phyloP scores from a whole-genome alignment of 1,140 invertebrate species.

The Diabrotica virgifera region DNA sequence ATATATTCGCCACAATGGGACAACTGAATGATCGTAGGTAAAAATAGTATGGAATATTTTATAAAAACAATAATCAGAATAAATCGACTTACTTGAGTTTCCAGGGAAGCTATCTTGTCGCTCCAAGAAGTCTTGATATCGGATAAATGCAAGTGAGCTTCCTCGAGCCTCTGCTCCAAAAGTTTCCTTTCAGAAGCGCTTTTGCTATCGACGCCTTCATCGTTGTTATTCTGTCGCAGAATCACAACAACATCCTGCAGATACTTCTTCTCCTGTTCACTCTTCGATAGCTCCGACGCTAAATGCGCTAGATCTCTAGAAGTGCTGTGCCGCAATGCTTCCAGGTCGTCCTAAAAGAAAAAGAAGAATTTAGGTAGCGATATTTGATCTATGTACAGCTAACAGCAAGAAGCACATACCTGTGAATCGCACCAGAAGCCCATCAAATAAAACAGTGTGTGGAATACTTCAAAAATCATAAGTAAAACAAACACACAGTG shows the following conservation, averaged over 20 bases:
- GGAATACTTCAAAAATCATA: not conserved
- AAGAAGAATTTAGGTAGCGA: not conserved
- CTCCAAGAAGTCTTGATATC: slow-evolving; percentile 90
- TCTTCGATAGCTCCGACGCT: slow-evolving; percentile 57
- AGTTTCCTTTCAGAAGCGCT: slow-evolving; percentile 60
- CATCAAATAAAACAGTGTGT: slow-evolving; percentile 18
- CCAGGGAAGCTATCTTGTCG: slow-evolving; percentile 78
- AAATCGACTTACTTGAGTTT: slow-evolving; percentile 67
- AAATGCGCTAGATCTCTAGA: slow-evolving; percentile 59
- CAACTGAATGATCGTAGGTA: too few species aligned
- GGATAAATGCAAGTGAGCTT: slow-evolving; percentile 77
- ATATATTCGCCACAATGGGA: too few species aligned
- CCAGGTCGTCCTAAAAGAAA: slow-evolving; percentile 63
- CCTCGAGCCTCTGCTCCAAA: slow-evolving; percentile 73
- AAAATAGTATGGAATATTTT: too few species aligned
- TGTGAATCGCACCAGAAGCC: slow-evolving; percentile 32
- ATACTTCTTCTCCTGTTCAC: slow-evolving; percentile 62
- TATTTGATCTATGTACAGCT: not conserved
- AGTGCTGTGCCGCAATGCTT: slow-evolving; percentile 61
- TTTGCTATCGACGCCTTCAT: slow-evolving; percentile 58
- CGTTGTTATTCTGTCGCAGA: slow-evolving; percentile 57
- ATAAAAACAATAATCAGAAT: too few species aligned
- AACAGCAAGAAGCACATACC: slow-evolving; percentile 39
- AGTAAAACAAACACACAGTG: too few species aligned
- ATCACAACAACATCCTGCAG: slow-evolving; percentile 64